Conservation (phyloP, 2,888 invertebrate genomes). For the Drosophila merina region DNA sequence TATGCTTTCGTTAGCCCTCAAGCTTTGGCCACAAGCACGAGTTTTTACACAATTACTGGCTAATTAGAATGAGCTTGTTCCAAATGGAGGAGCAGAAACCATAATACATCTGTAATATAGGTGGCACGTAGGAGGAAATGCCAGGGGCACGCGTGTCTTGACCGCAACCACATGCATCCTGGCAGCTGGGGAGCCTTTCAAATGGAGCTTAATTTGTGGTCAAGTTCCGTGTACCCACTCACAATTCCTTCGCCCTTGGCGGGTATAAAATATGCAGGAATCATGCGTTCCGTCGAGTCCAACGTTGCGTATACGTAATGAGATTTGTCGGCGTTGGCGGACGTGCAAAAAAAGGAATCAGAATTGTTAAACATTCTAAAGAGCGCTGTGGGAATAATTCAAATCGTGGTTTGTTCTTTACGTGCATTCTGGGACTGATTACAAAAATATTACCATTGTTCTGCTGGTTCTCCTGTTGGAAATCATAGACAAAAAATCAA, state of each 20-base stretch:
- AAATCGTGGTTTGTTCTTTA: slow-evolving; percentile 40
- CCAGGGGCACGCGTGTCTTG: slow-evolving; percentile 15
- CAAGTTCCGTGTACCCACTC: slow-evolving; percentile 21
- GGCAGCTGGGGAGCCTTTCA: slow-evolving; percentile 25
- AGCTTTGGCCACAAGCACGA: background rate
- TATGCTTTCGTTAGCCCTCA: slow-evolving; percentile 1
- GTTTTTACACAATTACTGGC: slow-evolving; percentile 40
- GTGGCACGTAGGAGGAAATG: slow-evolving; percentile 43
- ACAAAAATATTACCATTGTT: slow-evolving; percentile 14
- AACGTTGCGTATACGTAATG: slow-evolving; percentile 64
- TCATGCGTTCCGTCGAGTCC: slow-evolving; percentile 41
- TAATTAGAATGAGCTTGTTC: slow-evolving; percentile 38
- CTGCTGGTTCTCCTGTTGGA: slow-evolving; percentile 12
- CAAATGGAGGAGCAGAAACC: slow-evolving; percentile 2
- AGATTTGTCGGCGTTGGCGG: slow-evolving; percentile 48
- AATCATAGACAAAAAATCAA: slow-evolving; percentile 3
- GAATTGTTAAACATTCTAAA: slow-evolving; percentile 35
- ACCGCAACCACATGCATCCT: slow-evolving; percentile 42
- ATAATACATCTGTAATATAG: slow-evolving; percentile 11
- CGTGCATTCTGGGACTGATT: slow-evolving; percentile 23
- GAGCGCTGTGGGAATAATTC: slow-evolving; percentile 51
- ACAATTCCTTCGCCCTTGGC: slow-evolving; percentile 21
- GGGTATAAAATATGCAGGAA: slow-evolving; percentile 59
- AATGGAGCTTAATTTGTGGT: slow-evolving; percentile 55
- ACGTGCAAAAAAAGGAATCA: slow-evolving; percentile 6